Evolutionary conservation across 1,140 invertebrate species (phyloP), one percentile per base, ranked within the genome.

Genomic region (Drosophila auraria): DNA sequence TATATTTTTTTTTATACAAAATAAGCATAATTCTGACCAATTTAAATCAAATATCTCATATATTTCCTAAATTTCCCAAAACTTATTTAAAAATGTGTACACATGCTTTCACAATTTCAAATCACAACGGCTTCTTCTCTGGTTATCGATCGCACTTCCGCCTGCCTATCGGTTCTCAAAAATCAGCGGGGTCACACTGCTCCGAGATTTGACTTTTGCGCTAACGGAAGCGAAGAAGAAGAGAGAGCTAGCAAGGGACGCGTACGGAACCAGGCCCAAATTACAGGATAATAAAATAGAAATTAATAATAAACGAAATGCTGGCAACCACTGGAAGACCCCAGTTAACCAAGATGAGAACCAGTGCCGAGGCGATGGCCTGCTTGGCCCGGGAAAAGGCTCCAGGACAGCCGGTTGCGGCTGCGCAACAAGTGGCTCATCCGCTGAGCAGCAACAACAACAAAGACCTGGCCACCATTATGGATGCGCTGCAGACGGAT

Each of bases 141-240:
- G 11, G 7, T 9, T 54, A 54, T 36, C 53, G 53, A 54, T 36
- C 30, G 30, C 27, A 20, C 12, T n/a, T 42, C 40, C 40, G 15
- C 40, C 40, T n/a, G 40, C 40, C 40, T 5, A 36, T 54, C 51
- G 51, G 33, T 20, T 14, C 6, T 8, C n/a, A 20, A 5, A 17
- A 27, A 11, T 30, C 27, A 27, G 27, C 1, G 33, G 38, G 54
- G 54, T 57, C 54, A 57, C 54, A 62, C 56, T 62, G 38, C 69
- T 59, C 54, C 6, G 0, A 57, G 78, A 89, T 89, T 89, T 90
- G 63, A 89, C 63, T 90, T 87, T 89, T 89, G 86, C 81, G 84
- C 73, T 89, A 89, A 89, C 84, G 86, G 61, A 78, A 71, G 56
- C 20, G 20, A 57, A 57, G 54, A 56, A 25, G 54, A 57, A 78